phyloP scores from a whole-genome alignment of 2,888 invertebrate species.

The Synanthedon andrenaeformis region DNA sequence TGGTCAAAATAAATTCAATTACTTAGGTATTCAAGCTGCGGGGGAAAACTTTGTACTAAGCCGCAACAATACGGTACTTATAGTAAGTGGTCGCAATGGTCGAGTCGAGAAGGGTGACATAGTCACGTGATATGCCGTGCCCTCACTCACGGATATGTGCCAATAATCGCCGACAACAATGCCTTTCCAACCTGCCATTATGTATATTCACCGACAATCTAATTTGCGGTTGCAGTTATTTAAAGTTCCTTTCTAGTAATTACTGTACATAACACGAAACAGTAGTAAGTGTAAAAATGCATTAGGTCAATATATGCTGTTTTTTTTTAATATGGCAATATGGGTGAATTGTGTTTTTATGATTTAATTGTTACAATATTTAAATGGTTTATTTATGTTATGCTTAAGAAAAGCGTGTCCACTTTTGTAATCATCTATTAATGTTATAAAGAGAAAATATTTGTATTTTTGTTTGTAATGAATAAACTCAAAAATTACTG shows the following conservation, averaged over 20 bases:
- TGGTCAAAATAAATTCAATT: neutral
- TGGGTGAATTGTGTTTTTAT: too few species aligned
- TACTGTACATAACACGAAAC: slow-evolving; percentile 12
- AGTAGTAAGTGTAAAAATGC: too few species aligned
- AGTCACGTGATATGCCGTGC: slow-evolving; percentile 52
- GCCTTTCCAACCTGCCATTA: slow-evolving; percentile 39
- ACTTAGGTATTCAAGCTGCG: neutral
- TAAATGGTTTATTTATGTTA: too few species aligned
- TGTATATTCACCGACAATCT: slow-evolving; percentile 12
- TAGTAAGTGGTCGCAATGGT: neutral
- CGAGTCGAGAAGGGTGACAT: slow-evolving; percentile 14
- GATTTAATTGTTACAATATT: too few species aligned
- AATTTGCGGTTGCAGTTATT: slow-evolving; percentile 31
- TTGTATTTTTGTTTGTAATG: too few species aligned
- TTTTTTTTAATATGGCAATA: too few species aligned
- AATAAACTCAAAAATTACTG: too few species aligned
- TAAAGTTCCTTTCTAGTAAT: slow-evolving; percentile 39
- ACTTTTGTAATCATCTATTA: too few species aligned
- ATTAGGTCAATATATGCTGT: too few species aligned
- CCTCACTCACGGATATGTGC: slow-evolving; percentile 40
- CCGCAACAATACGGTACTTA: neutral
- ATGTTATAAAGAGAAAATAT: too few species aligned
- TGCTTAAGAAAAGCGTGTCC: too few species aligned
- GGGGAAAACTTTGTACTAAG: neutral
- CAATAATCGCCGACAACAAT: slow-evolving; percentile 29